Evolutionary conservation across 2,113 vertebrate species (phyloP), one percentile per base, ranked within the genome.

Genomic region (zebrafish (Danio rerio)): DNA sequence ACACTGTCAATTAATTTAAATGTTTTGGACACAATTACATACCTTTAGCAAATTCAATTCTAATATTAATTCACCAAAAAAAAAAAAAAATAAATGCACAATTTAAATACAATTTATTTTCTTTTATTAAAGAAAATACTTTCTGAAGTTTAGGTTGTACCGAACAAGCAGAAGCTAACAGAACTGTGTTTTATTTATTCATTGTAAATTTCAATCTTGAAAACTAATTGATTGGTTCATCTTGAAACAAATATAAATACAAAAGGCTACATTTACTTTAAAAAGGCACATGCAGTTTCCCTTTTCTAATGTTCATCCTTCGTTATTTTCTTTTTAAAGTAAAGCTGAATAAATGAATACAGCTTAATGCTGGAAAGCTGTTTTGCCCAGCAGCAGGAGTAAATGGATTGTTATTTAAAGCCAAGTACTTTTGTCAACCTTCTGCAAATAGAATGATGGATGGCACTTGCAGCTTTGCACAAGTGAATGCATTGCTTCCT

Each of bases 361-460:
- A 94, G 93, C 95, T 93, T 94, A 97, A 96, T 96, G 95, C 97
- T 96, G 97, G 98, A 98, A 98, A 96, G 95, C 95, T 95, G 94
- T 95, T 97, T 96, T 93, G 94, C 93, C 85, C 94, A 93, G 94
- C 92, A 15, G 84, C 89, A 93, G 96, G 98, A 99, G 98, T 98
- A 98, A 96, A 94, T 95, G 88, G 95, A 97, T 96, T 94, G 93
- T 92, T 93, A 92, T 94, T 97, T 96, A 96, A 96, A 98, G 95
- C 94, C 93, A 94, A 94, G 89, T 96, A 96, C 96, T 97, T 96
- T 97, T 97, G 95, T 96, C 95, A 96, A 96, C 95, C 94, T 96
- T 92, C 94, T 96, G 96, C 94, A 98, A 99, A 99, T 98, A 96
- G 96, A 97, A 96, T 96, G 96, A 97, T 96, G 95, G 96, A 96